Evolutionary conservation across 2,797 vertebrate species (phyloP), one percentile per base, ranked within the genome.

Genomic region (Sebastes cheni): DNA sequence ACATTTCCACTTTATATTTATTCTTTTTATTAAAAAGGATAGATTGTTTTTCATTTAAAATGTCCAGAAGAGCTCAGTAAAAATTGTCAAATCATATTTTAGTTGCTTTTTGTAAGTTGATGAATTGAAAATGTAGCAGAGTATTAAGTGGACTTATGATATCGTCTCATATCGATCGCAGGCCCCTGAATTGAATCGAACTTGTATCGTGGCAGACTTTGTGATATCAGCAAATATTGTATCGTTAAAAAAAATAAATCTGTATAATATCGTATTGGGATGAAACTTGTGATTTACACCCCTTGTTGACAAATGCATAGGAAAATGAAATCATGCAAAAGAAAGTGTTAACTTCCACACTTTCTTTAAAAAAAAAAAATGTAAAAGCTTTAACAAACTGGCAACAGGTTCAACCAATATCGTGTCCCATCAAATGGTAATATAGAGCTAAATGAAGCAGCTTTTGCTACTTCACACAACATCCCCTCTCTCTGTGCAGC

Each of bases 381-480:
- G 4, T 16, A 58, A 59, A 56, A 56, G 56, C 34, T 32, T 71
- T 14, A 22, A 50, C 66, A 34, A 62, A 32, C 27, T 50, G 1
- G 4, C 12, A 34, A 16, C 13, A 34, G 32, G 20, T 65, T 34
- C 22, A 65, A 77, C 12, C 18, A 46, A 27, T 13, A 25, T 56
- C 36, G 23, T 54, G 14, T 18, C 22, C 9, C 5, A 62, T 20
- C 23, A 46, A 20, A 23, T 39, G 64, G 30, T 54, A 27, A 30
- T 42, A 34, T 8, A 22, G 27, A 70, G 20, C 29, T 23, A 27
- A 54, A n/a, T 56, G 29, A 56, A 34, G 25, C 9, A 14, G 62
- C 22, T n/a, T 80, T 80, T 69, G 42, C 22, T 16, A 25, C 36
- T 73, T 39, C 39, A 67, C 61, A 34, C 50, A 81, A 23, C 61